These are phyloP conservation scores for Dryococelus australis DNA, from an alignment of 2,888 invertebrate species.

Conservation along the genomic window DNA sequence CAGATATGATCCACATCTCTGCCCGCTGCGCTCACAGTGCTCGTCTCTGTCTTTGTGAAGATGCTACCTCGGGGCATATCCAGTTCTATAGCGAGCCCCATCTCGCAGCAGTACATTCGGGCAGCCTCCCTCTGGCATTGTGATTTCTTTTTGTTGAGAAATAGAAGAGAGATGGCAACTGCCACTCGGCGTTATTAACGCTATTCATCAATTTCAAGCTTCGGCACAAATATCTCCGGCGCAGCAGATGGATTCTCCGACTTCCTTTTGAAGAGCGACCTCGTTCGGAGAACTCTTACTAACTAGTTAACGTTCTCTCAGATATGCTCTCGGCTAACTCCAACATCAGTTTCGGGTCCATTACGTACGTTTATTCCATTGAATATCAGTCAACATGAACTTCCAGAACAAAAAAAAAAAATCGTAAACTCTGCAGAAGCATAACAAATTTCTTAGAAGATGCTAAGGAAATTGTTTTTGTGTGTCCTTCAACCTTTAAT, in stretches of 20 bases:
- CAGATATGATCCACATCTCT: conserved; percentile 13
- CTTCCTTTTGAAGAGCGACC: not conserved
- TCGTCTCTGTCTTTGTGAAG: conserved; percentile 4
- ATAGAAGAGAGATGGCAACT: not conserved
- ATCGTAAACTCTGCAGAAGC: too few species aligned
- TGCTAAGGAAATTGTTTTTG: too few species aligned
- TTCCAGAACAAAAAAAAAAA: too few species aligned
- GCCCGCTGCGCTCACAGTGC: not conserved
- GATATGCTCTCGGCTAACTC: too few species aligned
- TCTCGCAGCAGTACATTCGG: not conserved
- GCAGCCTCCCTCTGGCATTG: conserved; percentile 11
- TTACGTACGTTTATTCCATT: too few species aligned
- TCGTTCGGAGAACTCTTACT: too few species aligned
- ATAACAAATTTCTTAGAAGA: too few species aligned
- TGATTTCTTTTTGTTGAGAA: conserved; percentile 22
- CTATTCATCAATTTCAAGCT: conserved; percentile 30
- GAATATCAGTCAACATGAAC: too few species aligned
- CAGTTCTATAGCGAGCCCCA: not conserved
- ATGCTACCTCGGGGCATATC: conserved; percentile 21
- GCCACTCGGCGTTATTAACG: conserved; percentile 22
- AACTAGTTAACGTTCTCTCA: too few species aligned
- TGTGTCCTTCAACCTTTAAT: too few species aligned
- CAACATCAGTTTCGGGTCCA: too few species aligned
- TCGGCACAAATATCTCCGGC: not conserved
- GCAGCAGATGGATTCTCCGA: not conserved